Base-by-base conservation (phyloP, 2,888 invertebrate genomes). In the Rhagium mordax region DNA sequence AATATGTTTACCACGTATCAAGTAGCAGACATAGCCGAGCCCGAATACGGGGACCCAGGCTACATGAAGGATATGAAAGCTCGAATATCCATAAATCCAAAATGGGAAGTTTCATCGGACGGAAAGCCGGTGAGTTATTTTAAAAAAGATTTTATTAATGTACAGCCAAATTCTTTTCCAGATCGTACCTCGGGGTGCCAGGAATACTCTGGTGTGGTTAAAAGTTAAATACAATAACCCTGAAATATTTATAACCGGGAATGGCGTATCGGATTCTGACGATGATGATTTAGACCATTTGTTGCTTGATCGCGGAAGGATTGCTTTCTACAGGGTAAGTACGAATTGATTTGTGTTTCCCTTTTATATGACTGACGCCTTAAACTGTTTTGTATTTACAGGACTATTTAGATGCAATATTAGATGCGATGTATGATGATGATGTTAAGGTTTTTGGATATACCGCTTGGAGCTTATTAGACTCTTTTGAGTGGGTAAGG, bases 1-100 rank as follows among this genome's bases (percentile, higher is more conserved):
- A 95, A 95, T 84, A 33, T 53, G 15, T 96, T 95, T 83, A 92
- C 93, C 0, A 90, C 92, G 0, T 87, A 87, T 76, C 78, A 92
- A 80, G 89, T 87, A 4, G 21, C 41, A n/a, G 62, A 66, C 27
- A 47, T 13, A 8, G n/a, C n/a, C 4, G 70, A 74, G 62, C 15
- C 66, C 29, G 24, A 29, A 10, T 18, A 27, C 8, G 41, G 29
- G 20, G 51, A 33, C 27, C 60, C 64, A 10, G 55, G 62, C 47
- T 74, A 65, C 24, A n/a, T 21, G 10, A 60, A 15, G 16, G 74
- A 74, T 53, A 41, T 62, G 16, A 57, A 61, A 2, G 64, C 48
- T 0, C 5, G 33, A 10, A 4, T 33, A n/a, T 41, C 33, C 21
- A 47, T 70, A 24, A 24, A 61, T 24, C 55, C 55, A 41, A 16